Percentiles rank a stretch among this genome's conserved stretches.
Evolutionary conservation across 2,113 vertebrate genomes (phyloP).

Genomic region (Aythya baeri): DNA sequence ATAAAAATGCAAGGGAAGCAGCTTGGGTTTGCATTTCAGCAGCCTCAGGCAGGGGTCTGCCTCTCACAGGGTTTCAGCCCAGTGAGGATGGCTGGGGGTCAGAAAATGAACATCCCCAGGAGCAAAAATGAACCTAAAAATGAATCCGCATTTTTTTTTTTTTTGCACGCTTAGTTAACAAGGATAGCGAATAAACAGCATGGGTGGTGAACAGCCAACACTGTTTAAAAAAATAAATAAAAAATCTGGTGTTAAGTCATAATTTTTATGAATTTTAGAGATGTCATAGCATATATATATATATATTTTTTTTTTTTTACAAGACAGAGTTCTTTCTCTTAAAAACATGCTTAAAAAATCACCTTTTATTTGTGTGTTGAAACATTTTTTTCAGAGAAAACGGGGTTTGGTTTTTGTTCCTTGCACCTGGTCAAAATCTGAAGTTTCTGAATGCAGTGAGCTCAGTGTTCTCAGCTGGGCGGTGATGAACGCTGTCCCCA

Average conservation of each 20-base stretch:
- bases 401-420: not conserved
- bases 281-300: not conserved
- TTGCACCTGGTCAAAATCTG: not conserved
- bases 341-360: constrained; percentile 4
- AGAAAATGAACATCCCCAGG: not conserved
- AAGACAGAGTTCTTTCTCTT: not conserved
- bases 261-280: not conserved
- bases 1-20: not conserved
- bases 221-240: not conserved
- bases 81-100: not conserved
- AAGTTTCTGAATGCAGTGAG: not conserved
- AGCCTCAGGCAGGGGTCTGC: not conserved
- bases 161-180: not conserved
- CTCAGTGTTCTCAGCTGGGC: not conserved
- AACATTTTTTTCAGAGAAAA: not conserved
- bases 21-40: not conserved
- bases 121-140: not conserved
- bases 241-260: not conserved
- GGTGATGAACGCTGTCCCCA: not conserved
- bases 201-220: not conserved
- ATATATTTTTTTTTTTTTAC: not conserved
- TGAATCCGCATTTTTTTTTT: not conserved
- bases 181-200: not conserved
- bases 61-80: not conserved
- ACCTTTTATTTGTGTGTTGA: not conserved